These are phyloP conservation scores for Avahi laniger DNA, from an alignment of 2,797 vertebrate genomes.

Conservation along the genomic window DNA sequence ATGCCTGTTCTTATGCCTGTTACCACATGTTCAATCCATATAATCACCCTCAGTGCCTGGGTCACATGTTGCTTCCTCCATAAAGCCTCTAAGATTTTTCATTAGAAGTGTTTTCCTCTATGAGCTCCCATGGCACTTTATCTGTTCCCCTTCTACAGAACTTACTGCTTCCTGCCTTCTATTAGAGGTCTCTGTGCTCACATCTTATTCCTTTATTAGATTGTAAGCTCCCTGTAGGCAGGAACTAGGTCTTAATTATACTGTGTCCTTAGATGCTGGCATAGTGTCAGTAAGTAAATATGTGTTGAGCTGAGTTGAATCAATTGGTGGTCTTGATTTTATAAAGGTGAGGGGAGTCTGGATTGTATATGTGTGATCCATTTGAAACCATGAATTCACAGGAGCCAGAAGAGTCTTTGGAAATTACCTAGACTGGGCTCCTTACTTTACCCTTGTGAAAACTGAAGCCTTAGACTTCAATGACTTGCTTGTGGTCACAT, in stretches of 20 bases:
- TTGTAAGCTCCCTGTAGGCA: background rate
- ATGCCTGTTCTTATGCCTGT: background rate
- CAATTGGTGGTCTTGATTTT: background rate
- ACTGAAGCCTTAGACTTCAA: background rate
- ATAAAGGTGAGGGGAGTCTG: background rate
- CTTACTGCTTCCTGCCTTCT: background rate
- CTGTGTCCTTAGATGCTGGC: background rate
- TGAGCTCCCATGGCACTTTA: background rate
- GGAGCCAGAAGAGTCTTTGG: background rate
- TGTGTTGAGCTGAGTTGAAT: background rate
- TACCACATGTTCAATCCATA: background rate
- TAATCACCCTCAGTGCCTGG: background rate
- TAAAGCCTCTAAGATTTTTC: background rate
- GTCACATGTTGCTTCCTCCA: background rate
- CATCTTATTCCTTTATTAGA: background rate
- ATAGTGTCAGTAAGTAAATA: background rate
- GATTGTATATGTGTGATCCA: background rate
- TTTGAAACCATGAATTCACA: background rate
- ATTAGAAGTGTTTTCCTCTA: background rate
- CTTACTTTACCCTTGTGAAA: background rate
- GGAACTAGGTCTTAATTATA: background rate
- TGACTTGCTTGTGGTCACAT: background rate
- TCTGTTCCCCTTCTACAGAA: background rate
- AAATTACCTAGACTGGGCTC: background rate
- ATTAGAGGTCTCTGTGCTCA: background rate